Base-by-base conservation (phyloP, 2,888 invertebrate species). In the Escarpia spicata region DNA sequence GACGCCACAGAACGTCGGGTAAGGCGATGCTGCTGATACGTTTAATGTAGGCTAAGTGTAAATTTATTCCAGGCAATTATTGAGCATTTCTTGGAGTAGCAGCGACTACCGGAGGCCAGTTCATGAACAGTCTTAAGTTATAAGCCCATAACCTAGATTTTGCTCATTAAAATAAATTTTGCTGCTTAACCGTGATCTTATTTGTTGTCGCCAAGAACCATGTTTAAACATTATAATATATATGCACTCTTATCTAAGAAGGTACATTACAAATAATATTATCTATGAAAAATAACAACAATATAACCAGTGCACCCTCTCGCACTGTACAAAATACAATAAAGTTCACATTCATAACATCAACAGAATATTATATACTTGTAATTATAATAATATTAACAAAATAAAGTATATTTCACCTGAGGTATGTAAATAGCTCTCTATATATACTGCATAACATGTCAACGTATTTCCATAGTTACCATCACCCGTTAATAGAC, bases 361-460 rank as follows among this genome's bases (percentile, higher is more conserved):
- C 75, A 75, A 75, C 75, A 75, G 37, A 37, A 37, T 37, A 37
- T 37, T 75, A 75, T 75, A 75, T 26, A 75, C 75, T 75, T 26
- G n/a, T 75, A 75, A 26, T 75, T 75, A 75, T 75, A 75, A 52
- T 52, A 52, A 52, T 26, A 75, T 75, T 75, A 75, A 75, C 75
- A 75, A 75, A 75, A 52, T 52, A 75, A 75, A 75, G 75, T 75
- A 75, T 75, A 75, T 75, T 75, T 75, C 75, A 75, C 75, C 75
- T 75, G 75, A 75, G 75, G 75, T 75, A 75, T 75, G 75, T 75
- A 75, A 75, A 75, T 75, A 75, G 75, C 75, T 75, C 75, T n/a
- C 75, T 75, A 75, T 75, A 75, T 75, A 75, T 75, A 75, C 75
- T 75, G 75, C 75, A 75, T 75, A 75, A 75, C 75, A 75, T 75